phyloP scores from a whole-genome alignment of 2,113 vertebrate genomes.

The Climacteris rufus region DNA sequence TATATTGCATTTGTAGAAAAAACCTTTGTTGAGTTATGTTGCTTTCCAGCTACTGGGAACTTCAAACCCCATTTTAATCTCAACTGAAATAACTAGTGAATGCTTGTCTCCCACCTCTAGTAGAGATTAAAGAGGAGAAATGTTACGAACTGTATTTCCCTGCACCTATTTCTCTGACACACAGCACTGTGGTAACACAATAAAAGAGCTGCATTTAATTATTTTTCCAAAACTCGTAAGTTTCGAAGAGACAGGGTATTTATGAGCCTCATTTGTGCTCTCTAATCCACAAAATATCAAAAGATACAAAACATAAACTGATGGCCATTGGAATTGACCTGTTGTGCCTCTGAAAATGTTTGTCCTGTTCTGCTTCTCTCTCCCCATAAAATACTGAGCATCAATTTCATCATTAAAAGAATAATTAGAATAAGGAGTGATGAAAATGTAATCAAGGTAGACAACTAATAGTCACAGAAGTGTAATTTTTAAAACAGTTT shows the following conservation, averaged over 20 bases:
- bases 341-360: neutral
- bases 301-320: neutral
- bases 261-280: neutral
- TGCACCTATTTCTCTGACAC: neutral
- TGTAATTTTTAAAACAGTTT: slow-evolving; percentile 13
- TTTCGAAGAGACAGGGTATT: neutral
- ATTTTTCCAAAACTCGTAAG: slow-evolving; percentile 7
- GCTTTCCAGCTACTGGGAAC: neutral
- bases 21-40: neutral
- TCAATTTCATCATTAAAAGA: slow-evolving; percentile 45
- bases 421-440: neutral
- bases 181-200: neutral
- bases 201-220: neutral
- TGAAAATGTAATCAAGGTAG: slow-evolving; percentile 29
- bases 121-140: neutral
- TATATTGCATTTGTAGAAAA: neutral
- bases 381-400: neutral
- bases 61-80: slow-evolving; percentile 5
- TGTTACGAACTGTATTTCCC: neutral
- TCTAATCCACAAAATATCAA: neutral
- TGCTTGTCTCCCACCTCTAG: neutral
- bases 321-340: neutral
- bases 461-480: neutral
- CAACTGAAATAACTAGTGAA: neutral
- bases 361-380: neutral